Conservation (phyloP, 1,140 invertebrate genomes). For the Drosophila pseudoobscura region DNA sequence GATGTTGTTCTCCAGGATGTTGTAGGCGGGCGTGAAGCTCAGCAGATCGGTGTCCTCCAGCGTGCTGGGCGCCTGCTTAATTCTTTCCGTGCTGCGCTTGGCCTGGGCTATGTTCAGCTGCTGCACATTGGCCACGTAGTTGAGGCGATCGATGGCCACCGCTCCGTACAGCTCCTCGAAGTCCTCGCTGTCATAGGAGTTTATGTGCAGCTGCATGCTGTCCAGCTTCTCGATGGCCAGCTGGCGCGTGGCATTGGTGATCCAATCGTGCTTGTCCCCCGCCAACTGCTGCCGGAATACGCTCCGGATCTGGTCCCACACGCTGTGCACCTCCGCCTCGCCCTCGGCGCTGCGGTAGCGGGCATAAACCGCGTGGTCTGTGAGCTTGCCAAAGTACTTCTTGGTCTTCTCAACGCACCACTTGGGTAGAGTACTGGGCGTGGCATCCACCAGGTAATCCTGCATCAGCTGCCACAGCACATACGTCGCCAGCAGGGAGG, state of each 20-base stretch:
- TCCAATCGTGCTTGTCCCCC: slow-evolving; percentile 70
- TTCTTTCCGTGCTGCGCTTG: slow-evolving; percentile 4
- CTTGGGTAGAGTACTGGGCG: slow-evolving; percentile 1
- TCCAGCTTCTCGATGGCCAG: slow-evolving; percentile 65
- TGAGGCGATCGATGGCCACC: slow-evolving; percentile 38
- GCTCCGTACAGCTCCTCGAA: slow-evolving; percentile 49
- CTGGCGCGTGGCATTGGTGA: slow-evolving; percentile 51
- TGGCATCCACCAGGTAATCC: slow-evolving; percentile 35
- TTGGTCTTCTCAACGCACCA: slow-evolving; percentile 59
- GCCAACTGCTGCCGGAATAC: slow-evolving; percentile 53
- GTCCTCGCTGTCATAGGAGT: slow-evolving; percentile 61
- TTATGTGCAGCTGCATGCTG: slow-evolving; percentile 60
- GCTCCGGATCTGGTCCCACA: slow-evolving; percentile 59
- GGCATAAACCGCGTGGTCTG: slow-evolving; percentile 60
- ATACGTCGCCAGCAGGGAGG: slow-evolving; percentile 42
- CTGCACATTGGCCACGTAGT: slow-evolving; percentile 67
- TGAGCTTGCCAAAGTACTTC: slow-evolving; percentile 58
- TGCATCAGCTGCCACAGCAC: slow-evolving; percentile 62
- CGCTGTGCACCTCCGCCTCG: slow-evolving; percentile 50
- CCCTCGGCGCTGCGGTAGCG: slow-evolving; percentile 38
- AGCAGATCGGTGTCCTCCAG: slow-evolving; percentile 32
- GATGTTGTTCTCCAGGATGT: slow-evolving; percentile 52
- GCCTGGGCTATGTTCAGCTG: slow-evolving; percentile 38
- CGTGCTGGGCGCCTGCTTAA: slow-evolving; percentile 5
- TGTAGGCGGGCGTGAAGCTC: slow-evolving; percentile 62